These are phyloP conservation scores for Lampropteryx suffumata DNA, from an alignment of 2,888 invertebrate species.

Conservation along the genomic window DNA sequence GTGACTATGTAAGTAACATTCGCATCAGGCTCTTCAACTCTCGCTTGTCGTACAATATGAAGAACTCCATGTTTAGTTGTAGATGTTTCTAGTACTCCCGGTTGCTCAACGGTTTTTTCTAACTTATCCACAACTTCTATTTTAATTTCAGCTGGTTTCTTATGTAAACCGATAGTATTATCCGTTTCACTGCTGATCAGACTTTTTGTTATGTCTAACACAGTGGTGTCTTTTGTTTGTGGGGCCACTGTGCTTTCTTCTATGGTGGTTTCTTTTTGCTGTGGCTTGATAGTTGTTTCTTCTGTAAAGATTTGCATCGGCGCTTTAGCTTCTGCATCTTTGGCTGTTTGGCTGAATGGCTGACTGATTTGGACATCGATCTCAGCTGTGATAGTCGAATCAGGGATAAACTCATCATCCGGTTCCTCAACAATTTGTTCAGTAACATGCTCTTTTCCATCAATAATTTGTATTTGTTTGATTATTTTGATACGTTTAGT, in stretches of 20 bases:
- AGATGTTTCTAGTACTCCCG: constrained; percentile 1
- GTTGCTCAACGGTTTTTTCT: constrained; percentile 3
- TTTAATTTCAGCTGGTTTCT: constrained; percentile 2
- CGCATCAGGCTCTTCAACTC: constrained; percentile 22
- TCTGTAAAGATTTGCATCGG: constrained; percentile 23
- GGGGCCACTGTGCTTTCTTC: constrained; percentile 1
- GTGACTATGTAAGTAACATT: constrained; percentile 13
- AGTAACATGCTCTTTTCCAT: constrained; percentile 90
- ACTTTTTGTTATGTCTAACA: constrained; percentile 32
- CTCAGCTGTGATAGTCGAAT: constrained; percentile 54
- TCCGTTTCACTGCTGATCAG: constrained; percentile 40
- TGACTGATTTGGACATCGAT: constrained; percentile 50
- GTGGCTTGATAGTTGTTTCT: constrained; percentile 6
- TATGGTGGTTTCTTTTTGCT: constrained; percentile 18
- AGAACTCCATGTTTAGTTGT: constrained; percentile 11
- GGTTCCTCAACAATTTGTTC: constrained; percentile 92
- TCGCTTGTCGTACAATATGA: constrained; percentile 20
- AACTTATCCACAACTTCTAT: background rate
- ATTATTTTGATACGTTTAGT: constrained; percentile 83
- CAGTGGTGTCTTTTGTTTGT: constrained; percentile 15
- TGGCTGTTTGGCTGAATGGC: no score
- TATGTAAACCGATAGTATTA: constrained; percentile 17
- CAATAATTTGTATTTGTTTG: constrained; percentile 87
- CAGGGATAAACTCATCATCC: constrained; percentile 66
- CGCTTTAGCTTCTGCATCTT: constrained; percentile 13